Percentiles rank a stretch among this genome's conserved stretches.
phyloP scores from a whole-genome alignment of 2,888 invertebrate genomes.

The Mesorhabditis belari region DNA sequence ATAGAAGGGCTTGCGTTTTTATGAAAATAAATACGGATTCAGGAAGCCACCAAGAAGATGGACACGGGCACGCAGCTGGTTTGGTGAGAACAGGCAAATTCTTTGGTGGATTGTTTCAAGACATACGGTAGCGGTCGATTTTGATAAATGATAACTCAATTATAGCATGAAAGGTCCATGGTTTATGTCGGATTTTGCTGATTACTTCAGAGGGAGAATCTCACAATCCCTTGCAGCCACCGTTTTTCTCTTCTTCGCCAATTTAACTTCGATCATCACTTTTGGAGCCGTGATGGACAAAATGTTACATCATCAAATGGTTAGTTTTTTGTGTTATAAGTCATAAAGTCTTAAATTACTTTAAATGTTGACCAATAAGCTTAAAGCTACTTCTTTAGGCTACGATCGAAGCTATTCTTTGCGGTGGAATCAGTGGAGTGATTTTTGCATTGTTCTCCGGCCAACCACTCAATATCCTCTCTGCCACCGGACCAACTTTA shows the following conservation, averaged over 20 bases:
- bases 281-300: conserved; percentile 55
- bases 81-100: conserved; percentile 58
- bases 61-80: conserved; percentile 16
- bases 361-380: conserved; percentile 1
- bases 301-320: conserved; percentile 55
- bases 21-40: too few species aligned
- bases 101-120: conserved; percentile 56
- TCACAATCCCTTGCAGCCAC: conserved; percentile 55
- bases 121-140: conserved; percentile 54
- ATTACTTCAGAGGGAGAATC: conserved; percentile 51
- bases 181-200: conserved; percentile 55
- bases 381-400: conserved; percentile 7
- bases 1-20: too few species aligned
- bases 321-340: conserved; percentile 10
- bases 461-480: conserved; percentile 48
- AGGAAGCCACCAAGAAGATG: too few species aligned
- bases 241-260: conserved; percentile 55
- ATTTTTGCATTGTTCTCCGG: conserved; percentile 55
- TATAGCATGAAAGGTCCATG: conserved; percentile 22
- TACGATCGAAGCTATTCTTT: conserved; percentile 42
- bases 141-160: too few species aligned
- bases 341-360: too few species aligned
- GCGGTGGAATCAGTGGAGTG: conserved; percentile 44
- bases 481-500: conserved; percentile 50
- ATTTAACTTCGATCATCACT: conserved; percentile 55